A percentile compares a stretch with the other conserved stretches of the same genome.
phyloP scores from a whole-genome alignment of 2,888 invertebrate genomes.

The Drosophila pseudotakahashii region DNA sequence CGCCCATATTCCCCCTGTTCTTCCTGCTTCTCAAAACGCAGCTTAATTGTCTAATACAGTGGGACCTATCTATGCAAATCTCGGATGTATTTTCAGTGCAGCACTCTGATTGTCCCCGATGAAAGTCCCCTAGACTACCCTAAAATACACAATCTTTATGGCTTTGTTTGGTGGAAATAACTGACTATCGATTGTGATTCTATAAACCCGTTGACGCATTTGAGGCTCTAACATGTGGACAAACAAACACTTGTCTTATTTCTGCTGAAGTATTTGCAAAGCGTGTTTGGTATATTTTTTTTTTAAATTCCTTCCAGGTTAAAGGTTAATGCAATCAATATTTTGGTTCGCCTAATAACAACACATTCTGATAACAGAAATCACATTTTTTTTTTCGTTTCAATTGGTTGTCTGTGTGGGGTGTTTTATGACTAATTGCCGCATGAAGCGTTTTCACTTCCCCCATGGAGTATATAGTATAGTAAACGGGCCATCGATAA shows the following conservation, averaged over 20 bases:
- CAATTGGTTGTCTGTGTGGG: conserved; percentile 5
- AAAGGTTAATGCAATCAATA: conserved; percentile 30
- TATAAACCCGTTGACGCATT: conserved; percentile 26
- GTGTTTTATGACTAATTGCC: conserved; percentile 60
- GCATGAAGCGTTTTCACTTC: conserved; percentile 28
- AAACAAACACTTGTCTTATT: conserved; percentile 12
- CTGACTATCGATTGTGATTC: conserved; percentile 19
- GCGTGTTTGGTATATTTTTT: not conserved
- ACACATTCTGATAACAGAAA: conserved; percentile 30
- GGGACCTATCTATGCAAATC: conserved; percentile 28
- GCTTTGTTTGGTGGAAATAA: conserved; percentile 17
- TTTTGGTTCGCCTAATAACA: not conserved
- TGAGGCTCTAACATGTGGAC: not conserved
- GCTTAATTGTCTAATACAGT: conserved; percentile 61
- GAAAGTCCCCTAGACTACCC: not conserved
- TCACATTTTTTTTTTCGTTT: conserved; percentile 19
- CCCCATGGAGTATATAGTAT: conserved; percentile 10
- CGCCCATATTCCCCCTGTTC: not conserved
- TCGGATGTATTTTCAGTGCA: conserved; percentile 7
- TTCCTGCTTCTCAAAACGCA: conserved; percentile 21
- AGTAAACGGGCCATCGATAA: conserved; percentile 22
- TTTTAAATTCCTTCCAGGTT: not conserved
- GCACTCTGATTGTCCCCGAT: conserved; percentile 18
- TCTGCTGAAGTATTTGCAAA: not conserved
- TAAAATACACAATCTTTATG: conserved; percentile 21